Evolutionary conservation across 1,140 invertebrate genomes (phyloP).

Genomic region (Drosophila hydei): DNA sequence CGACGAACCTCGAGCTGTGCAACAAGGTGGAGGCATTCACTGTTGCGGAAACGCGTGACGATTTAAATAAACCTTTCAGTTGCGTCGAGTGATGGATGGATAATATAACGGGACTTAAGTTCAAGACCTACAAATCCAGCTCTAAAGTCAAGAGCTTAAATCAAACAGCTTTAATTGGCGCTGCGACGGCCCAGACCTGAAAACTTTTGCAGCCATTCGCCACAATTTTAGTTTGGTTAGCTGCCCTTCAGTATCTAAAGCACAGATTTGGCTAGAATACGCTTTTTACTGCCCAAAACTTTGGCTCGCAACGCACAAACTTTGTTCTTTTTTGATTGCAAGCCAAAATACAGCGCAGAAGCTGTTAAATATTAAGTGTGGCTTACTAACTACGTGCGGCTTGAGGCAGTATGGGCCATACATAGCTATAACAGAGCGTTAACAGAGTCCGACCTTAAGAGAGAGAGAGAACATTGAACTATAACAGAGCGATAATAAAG

Average conservation of each 20-base stretch:
- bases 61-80: slow-evolving; percentile 51
- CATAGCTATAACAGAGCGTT: not conserved
- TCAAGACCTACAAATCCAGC: slow-evolving; percentile 42
- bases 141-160: slow-evolving; percentile 16
- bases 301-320: too few relatives aligned
- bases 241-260: too few relatives aligned
- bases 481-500: not conserved
- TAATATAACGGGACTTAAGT: slow-evolving; percentile 41
- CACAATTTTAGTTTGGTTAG: too few relatives aligned
- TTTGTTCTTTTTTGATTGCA: too few relatives aligned
- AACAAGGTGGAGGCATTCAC: slow-evolving; percentile 21
- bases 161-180: slow-evolving; percentile 16
- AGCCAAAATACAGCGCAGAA: not conserved
- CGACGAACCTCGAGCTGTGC: not conserved
- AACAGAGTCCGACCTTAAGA: too few relatives aligned
- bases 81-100: slow-evolving; percentile 45
- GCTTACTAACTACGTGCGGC: not conserved
- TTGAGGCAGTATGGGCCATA: not conserved
- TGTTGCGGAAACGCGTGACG: slow-evolving; percentile 46
- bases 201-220: too few relatives aligned
- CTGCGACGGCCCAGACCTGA: not conserved
- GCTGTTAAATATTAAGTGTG: not conserved
- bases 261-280: too few relatives aligned
- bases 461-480: too few relatives aligned
- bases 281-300: too few relatives aligned